Base-by-base conservation (phyloP, 23 tunicate genomes). In the Trididemnum clinides region DNA sequence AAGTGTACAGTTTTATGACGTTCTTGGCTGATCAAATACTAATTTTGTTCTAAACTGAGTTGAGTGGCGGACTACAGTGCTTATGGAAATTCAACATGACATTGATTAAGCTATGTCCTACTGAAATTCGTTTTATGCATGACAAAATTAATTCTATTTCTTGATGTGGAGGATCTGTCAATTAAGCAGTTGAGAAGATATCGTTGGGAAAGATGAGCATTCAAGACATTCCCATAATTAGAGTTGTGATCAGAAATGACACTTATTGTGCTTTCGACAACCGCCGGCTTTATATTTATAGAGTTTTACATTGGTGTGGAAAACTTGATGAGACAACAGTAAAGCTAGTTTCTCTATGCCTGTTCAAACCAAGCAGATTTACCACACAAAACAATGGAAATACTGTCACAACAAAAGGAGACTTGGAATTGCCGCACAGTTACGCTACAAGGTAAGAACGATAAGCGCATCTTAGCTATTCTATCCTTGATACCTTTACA, bases 71-170 rank as follows among this genome's bases (percentile, higher is more conserved):
- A 64, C 28, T 26, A 10, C 22, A 10, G 71, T 64, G 71, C 10
- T 22, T 64, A 64, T 10, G 20, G 6, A 6, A 6, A 21, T 26
- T 10, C 12, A 44, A 64, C 71, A 64, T 21, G 28, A 64, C 29
- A n/a, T n/a, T 22, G 29, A 73, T 78, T 6, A 36, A 63, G 21
- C 31, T 81, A 19, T 23, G 51, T 12, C 85, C 85, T 33, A 63
- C 85, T 20, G 26, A 81, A 34, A 81, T 81, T 32, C 33, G 85
- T 21, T 81, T 81, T 34, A 81, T 81, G 85, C 85, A 81, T 20
- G 31, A 81, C 36, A 28, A 33, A 63, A 81, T 81, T 33, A 64
- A 64, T 29, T 31, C 30, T 4, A n/a, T 32, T 3, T 81, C 64
- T 81, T 31, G 18, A 33, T 23, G 33, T 81, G 73, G 75, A 10